A percentile compares a stretch with the other conserved stretches of the same genome.
Conservation (phyloP, 2,797 vertebrate species). For the Alcedo atthis region DNA sequence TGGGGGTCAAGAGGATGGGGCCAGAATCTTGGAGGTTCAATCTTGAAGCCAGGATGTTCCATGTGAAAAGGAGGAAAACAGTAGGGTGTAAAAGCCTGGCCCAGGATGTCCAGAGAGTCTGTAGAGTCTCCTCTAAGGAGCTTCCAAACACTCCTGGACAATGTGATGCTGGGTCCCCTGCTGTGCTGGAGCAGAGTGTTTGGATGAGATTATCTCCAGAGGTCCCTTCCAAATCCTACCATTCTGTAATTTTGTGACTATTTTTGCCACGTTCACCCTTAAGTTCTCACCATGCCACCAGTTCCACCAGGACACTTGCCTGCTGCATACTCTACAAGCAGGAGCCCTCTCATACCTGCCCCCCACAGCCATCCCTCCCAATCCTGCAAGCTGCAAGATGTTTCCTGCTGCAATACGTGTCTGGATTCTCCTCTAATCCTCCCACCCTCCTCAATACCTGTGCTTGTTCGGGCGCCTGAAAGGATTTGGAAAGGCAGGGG, state of each 20-base stretch:
- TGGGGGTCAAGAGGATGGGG: background rate
- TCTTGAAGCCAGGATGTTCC: background rate
- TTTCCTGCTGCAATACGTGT: background rate
- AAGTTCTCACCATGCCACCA: background rate
- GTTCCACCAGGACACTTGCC: background rate
- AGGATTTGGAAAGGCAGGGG: slow-evolving; percentile 60
- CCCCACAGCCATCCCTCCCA: background rate
- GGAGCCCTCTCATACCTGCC: background rate
- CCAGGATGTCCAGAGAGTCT: background rate
- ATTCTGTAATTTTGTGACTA: background rate
- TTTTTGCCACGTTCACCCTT: fast-evolving
- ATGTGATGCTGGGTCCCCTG: background rate
- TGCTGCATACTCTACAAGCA: fast-evolving
- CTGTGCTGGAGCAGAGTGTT: background rate
- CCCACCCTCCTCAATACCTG: slow-evolving; percentile 40
- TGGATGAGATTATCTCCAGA: background rate
- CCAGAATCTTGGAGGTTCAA: background rate
- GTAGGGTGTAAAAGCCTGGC: background rate
- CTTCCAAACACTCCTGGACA: too few relatives aligned
- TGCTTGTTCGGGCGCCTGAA: background rate
- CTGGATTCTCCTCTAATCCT: slow-evolving; percentile 23
- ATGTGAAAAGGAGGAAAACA: background rate
- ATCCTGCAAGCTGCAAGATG: background rate
- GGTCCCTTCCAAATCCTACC: background rate
- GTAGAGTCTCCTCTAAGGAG: background rate